Base-by-base conservation (phyloP, 2,888 invertebrate genomes). In the Drosophila formosana region DNA sequence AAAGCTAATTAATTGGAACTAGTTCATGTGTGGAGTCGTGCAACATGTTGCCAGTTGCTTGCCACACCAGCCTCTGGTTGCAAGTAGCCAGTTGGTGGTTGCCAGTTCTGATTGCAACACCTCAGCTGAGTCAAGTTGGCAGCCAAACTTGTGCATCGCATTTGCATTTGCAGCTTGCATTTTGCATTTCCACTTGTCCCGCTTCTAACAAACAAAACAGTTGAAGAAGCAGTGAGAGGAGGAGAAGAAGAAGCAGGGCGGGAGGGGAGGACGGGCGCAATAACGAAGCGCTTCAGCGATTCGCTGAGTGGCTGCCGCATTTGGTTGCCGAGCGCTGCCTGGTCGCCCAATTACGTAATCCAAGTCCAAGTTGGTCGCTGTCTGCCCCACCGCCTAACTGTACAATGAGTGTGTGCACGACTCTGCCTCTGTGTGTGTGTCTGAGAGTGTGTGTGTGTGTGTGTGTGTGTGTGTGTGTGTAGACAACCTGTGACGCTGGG, bases 291-390 rank as follows among this genome's bases (percentile, higher is more conserved):
- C 82, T 85, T 73, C 56, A 82, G 82, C 82, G 79, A 80, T 79
- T 70, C 80, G 70, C 76, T 69, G 74, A 74, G 77, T 74, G 77
- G 71, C 72, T 71, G 73, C 68, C 70, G 66, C 75, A 76, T 76
- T 76, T 76, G 75, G 75, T 72, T 63, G 76, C 68, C 68, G 74
- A 34, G 71, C 11, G 37, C 37, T 37, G 34, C 34, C 68, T 75
- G 72, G 60, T 82, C 85, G 80, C 78, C 81, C 74, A 75, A 83
- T 88, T 88, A 85, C 86, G 85, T 88, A 85, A 85, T 70, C 80
- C 72, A 88, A 80, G 75, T 76, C 79, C 82, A 75, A 78, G 66
- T 79, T 74, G 67, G 80, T 80, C 72, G 78, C 72, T 72, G 63
- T 70, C 78, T 65, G 66, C 56, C 65, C 56, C 65, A 41, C 69